A percentile compares a stretch with the other conserved stretches of the same genome.
Conservation (phyloP, 2,113 vertebrate species). For the Aphyosemion australe region DNA sequence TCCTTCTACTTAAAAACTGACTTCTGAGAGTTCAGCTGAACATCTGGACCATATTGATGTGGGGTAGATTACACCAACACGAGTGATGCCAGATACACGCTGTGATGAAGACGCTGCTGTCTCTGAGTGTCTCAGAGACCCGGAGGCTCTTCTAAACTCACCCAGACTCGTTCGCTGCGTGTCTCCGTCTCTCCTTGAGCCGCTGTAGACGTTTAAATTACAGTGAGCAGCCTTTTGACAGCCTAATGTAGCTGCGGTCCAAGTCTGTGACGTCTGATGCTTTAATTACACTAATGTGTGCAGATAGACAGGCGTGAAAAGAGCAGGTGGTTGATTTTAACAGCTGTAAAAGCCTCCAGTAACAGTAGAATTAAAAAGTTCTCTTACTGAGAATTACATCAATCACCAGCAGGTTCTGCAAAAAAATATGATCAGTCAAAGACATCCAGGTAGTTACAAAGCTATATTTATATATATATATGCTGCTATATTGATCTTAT, state of each 20-base stretch:
- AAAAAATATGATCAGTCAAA: neutral
- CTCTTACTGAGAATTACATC: neutral
- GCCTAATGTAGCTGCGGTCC: conserved; percentile 8
- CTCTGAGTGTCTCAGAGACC: too few relatives aligned
- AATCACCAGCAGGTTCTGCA: neutral
- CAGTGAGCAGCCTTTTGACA: conserved; percentile 26
- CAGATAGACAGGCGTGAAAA: conserved; percentile 21
- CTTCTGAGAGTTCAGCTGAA: too few relatives aligned
- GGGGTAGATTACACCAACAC: too few relatives aligned
- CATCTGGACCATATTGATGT: too few relatives aligned
- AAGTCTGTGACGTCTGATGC: conserved; percentile 33
- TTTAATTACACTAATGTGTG: conserved; percentile 33
- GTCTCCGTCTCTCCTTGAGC: conserved; percentile 1
- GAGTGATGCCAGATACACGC: too few relatives aligned
- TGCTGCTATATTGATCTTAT: too few relatives aligned
- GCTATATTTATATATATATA: too few relatives aligned
- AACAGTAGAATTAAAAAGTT: too few relatives aligned
- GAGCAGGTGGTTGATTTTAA: conserved; percentile 32
- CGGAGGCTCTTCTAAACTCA: neutral
- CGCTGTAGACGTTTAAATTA: conserved; percentile 15
- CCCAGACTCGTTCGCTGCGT: too few relatives aligned
- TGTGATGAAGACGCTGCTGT: too few relatives aligned
- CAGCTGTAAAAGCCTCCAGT: neutral
- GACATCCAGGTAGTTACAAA: too few relatives aligned
- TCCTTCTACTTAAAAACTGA: too few relatives aligned